Percentiles rank a stretch among this genome's conserved stretches.
Evolutionary conservation across 2,113 vertebrate species (phyloP).

Genomic region (Oncorhynchus keta): DNA sequence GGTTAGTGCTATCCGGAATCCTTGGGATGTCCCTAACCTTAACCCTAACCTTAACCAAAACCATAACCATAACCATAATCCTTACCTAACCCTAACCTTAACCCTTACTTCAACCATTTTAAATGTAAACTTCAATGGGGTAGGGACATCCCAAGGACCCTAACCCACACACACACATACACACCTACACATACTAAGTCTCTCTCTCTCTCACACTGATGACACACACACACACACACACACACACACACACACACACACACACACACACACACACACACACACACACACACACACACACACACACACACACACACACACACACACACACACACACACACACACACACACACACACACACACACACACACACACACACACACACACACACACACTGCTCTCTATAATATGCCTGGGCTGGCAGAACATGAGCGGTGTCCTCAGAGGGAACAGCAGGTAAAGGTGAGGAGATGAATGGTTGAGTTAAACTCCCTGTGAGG

Average conservation of each 20-base stretch:
- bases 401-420: not conserved
- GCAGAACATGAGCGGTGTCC: constrained; percentile 1
- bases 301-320: constrained; percentile 19
- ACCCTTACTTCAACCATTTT: too few species aligned
- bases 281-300: constrained; percentile 18
- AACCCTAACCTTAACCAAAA: too few species aligned
- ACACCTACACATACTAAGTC: not conserved
- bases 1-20: not conserved
- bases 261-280: not conserved
- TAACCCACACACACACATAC: constrained; percentile 19
- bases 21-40: too few species aligned
- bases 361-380: constrained; percentile 1
- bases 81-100: too few species aligned
- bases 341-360: constrained; percentile 17
- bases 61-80: too few species aligned
- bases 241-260: constrained; percentile 5
- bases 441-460: constrained; percentile 13
- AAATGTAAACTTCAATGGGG: too few species aligned
- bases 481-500: constrained; percentile 1
- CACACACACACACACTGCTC: not conserved
- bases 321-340: not conserved
- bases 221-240: constrained; percentile 4
- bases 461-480: constrained; percentile 29
- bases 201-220: too few species aligned
- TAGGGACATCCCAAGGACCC: not conserved